Evolutionary conservation across 2,888 invertebrate species (phyloP).

Genomic region (Drosophila seclusa): DNA sequence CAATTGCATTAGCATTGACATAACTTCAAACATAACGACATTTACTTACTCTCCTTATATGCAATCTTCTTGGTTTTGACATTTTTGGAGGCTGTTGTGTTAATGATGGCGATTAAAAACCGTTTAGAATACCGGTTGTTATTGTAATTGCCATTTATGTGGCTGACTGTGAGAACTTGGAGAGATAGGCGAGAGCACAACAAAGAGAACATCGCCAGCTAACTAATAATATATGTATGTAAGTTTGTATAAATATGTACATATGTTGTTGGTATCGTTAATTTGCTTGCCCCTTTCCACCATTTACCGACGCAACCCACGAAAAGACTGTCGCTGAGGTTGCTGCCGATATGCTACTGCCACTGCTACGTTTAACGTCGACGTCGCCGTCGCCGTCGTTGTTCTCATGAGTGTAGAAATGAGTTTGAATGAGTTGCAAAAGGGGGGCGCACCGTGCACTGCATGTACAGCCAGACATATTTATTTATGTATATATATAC

Average conservation of each 20-base stretch:
- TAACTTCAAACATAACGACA: not conserved
- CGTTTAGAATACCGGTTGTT: constrained; percentile 72
- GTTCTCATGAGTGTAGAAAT: constrained; percentile 66
- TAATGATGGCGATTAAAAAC: constrained; percentile 60
- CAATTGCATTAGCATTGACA: not conserved
- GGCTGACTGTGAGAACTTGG: constrained; percentile 33
- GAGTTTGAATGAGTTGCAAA: constrained; percentile 70
- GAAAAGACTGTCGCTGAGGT: constrained; percentile 26
- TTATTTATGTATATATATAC: constrained; percentile 15
- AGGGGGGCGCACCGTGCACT: constrained; percentile 39
- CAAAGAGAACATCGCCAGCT: constrained; percentile 22
- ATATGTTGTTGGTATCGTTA: constrained; percentile 42
- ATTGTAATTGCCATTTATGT: constrained; percentile 65
- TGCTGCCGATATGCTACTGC: constrained; percentile 56
- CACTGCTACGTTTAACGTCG: constrained; percentile 28
- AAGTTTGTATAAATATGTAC: constrained; percentile 8
- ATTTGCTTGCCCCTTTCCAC: constrained; percentile 3
- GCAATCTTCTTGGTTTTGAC: constrained; percentile 6
- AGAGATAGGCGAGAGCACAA: constrained; percentile 27
- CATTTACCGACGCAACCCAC: constrained; percentile 10
- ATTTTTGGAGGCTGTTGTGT: constrained; percentile 38
- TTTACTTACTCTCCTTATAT: not conserved
- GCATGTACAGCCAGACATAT: constrained; percentile 34
- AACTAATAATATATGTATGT: constrained; percentile 17
- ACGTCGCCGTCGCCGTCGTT: constrained; percentile 27